Evolutionary conservation across 2,113 vertebrate genomes (phyloP).

Genomic region (Muntiacus muntjak): DNA sequence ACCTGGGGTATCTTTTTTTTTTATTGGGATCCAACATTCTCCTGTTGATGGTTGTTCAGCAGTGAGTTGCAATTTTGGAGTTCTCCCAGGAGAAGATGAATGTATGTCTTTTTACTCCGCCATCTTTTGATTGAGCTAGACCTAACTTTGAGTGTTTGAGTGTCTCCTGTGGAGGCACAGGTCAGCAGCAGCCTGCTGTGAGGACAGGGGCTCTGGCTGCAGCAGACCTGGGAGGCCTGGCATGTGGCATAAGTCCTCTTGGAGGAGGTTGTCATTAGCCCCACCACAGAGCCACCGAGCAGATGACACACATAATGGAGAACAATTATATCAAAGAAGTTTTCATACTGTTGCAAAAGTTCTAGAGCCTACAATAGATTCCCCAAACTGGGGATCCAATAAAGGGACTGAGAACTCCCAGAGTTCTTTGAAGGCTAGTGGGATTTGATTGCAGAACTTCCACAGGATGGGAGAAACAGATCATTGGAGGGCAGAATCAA

Average conservation of each 20-base stretch:
- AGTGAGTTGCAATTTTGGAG: background rate
- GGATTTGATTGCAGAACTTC: background rate
- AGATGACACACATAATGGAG: background rate
- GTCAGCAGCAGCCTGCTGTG: background rate
- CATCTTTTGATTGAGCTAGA: background rate
- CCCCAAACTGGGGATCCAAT: background rate
- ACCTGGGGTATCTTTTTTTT: background rate
- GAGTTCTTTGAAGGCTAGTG: background rate
- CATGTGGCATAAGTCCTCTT: background rate
- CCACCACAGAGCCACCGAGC: background rate
- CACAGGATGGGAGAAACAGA: background rate
- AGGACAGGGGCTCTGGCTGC: background rate
- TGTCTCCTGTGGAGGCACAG: background rate
- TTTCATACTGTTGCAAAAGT: background rate
- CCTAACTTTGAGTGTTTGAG: background rate
- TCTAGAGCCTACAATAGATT: background rate
- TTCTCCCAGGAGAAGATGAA: background rate
- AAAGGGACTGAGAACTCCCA: background rate
- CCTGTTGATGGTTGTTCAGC: background rate
- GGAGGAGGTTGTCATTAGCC: background rate
- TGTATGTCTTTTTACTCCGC: background rate
- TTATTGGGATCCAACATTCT: background rate
- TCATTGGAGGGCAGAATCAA: background rate
- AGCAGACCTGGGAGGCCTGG: background rate
- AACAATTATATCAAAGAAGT: background rate